Evolutionary conservation across 2,113 vertebrate genomes (phyloP).

Genomic region (Podocnemis expansa): DNA sequence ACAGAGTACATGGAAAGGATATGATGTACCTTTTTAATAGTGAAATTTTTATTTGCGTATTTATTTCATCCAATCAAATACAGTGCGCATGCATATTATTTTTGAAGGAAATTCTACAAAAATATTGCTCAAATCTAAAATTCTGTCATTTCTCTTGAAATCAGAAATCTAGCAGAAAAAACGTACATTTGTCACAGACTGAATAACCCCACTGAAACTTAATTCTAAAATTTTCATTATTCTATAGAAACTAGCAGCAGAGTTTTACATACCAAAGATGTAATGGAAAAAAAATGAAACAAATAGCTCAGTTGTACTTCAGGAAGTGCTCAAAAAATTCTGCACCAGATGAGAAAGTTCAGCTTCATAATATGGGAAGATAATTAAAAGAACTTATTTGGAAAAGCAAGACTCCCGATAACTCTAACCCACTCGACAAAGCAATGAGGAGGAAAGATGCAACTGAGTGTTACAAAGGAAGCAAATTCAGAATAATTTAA

Average conservation of each 20-base stretch:
- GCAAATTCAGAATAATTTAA: conserved; percentile 16
- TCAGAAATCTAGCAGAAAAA: not conserved
- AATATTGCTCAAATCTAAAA: not conserved
- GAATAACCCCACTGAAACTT: rapidly evolving
- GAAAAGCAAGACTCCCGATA: conserved; percentile 7
- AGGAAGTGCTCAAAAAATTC: not conserved
- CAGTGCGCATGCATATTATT: not conserved
- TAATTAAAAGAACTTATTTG: not conserved
- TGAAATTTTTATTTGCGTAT: not conserved
- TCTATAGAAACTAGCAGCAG: not conserved
- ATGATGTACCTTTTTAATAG: not conserved
- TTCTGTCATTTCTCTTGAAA: rapidly evolving
- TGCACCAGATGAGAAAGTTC: conserved; percentile 3
- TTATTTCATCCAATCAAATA: not conserved
- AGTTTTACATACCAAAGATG: not conserved
- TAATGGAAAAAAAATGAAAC: not conserved
- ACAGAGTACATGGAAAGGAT: not conserved
- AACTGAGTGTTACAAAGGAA: conserved; percentile 39
- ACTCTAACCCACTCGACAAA: conserved; percentile 22
- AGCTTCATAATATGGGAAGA: not conserved
- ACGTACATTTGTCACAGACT: not conserved
- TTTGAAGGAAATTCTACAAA: conserved; percentile 26
- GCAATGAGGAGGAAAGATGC: not conserved
- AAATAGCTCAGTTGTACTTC: not conserved
- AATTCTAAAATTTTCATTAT: not conserved